Evolutionary conservation across 2,113 vertebrate species (phyloP).

Genomic region (Ictalurus punctatus): DNA sequence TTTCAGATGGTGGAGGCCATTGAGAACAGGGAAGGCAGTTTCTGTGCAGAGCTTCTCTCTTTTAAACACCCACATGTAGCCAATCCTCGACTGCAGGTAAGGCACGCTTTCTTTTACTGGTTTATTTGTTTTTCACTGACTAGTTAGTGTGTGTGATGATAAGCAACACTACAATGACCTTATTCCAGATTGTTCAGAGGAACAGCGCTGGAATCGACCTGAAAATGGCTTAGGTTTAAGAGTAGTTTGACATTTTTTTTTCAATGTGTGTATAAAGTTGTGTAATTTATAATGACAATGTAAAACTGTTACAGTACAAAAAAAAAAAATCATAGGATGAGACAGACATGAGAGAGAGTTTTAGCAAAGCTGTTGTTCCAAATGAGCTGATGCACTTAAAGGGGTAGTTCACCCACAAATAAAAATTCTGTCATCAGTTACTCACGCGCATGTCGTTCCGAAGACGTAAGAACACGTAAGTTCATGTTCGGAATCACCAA

Average conservation of each 20-base stretch:
- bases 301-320: too few species aligned
- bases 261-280: background rate
- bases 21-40: conserved; percentile 81
- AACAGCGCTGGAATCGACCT: background rate
- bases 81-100: conserved; percentile 91
- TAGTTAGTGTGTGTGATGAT: background rate
- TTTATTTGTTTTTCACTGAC: background rate
- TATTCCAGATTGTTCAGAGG: background rate
- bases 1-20: conserved; percentile 86
- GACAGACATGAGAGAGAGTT: background rate
- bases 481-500: too few species aligned
- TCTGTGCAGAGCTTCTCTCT: conserved; percentile 88
- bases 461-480: too few species aligned
- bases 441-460: too few species aligned
- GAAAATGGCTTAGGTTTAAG: background rate
- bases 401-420: too few species aligned
- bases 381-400: too few species aligned
- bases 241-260: background rate
- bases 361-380: background rate
- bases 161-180: background rate
- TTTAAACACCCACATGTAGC: conserved; percentile 97
- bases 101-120: background rate
- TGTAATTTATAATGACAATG: background rate
- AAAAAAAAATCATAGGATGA: too few species aligned
- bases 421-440: too few species aligned